These are phyloP conservation scores for Rhynchophorus ferrugineus DNA, from an alignment of 1,140 invertebrate species.

Conservation along the genomic window DNA sequence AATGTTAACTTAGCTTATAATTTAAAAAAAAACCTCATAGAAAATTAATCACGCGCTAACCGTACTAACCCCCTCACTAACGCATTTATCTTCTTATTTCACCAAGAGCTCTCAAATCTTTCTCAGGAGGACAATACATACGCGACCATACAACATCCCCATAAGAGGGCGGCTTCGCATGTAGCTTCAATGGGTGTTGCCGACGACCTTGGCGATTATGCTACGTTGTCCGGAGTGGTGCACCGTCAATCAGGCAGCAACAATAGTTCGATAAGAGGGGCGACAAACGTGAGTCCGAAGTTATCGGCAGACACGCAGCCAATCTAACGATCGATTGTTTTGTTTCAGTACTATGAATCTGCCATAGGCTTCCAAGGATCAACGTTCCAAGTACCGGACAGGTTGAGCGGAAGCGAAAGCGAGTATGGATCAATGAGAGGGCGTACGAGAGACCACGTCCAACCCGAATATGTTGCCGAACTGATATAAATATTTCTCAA, in stretches of 20 bases:
- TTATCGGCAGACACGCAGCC: background rate
- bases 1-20: no score
- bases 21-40: no score
- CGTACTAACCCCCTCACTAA: constrained; percentile 11
- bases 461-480: constrained; percentile 62
- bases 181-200: constrained; percentile 35
- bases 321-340: constrained; percentile 10
- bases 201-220: constrained; percentile 61
- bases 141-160: constrained; percentile 74
- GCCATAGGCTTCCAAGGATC: constrained; percentile 62
- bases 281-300: constrained; percentile 34
- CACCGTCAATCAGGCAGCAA: constrained; percentile 31
- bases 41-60: no score
- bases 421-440: constrained; percentile 28
- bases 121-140: constrained; percentile 67
- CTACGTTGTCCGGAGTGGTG: constrained; percentile 54
- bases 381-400: constrained; percentile 59
- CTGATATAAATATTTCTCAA: constrained; percentile 49
- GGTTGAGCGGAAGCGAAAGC: constrained; percentile 27
- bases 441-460: constrained; percentile 46
- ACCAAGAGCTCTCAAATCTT: constrained; percentile 20
- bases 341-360: constrained; percentile 55
- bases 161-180: constrained; percentile 42
- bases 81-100: constrained; percentile 8
- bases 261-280: constrained; percentile 39